phyloP scores from a whole-genome alignment of 2,888 invertebrate genomes.

The Venustoraphidia nigricollis region DNA sequence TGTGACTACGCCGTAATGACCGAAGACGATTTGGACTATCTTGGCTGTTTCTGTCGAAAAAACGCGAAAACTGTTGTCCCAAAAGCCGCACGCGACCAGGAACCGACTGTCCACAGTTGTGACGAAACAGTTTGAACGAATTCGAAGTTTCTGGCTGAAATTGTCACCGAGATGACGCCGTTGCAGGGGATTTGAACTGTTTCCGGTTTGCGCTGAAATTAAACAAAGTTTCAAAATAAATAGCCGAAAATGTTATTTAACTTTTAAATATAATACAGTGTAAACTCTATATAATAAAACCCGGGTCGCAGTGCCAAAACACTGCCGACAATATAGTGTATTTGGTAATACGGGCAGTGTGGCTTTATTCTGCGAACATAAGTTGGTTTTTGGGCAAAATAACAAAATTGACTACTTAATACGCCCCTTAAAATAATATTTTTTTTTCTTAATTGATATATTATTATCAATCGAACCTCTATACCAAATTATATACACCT shows the following conservation, averaged over 20 bases:
- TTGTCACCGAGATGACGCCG: conserved; percentile 92
- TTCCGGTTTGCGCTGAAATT: conserved; percentile 51
- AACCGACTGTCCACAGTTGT: conserved; percentile 96
- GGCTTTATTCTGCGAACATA: too few species aligned
- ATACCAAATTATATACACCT: too few species aligned
- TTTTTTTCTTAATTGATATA: too few species aligned
- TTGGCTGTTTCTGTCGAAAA: conserved; percentile 95
- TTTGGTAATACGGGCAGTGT: too few species aligned
- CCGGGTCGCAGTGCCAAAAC: too few species aligned
- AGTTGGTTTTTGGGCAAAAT: too few species aligned
- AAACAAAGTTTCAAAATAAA: conserved; percentile 3
- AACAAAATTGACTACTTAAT: too few species aligned
- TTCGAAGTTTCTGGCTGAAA: conserved; percentile 91
- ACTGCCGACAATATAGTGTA: too few species aligned
- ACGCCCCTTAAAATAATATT: too few species aligned
- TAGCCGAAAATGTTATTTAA: background rate
- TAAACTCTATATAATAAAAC: too few species aligned
- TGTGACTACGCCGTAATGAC: conserved; percentile 97
- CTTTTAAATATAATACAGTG: too few species aligned
- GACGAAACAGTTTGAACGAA: conserved; percentile 89
- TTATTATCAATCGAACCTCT: too few species aligned
- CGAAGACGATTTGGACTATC: conserved; percentile 96
- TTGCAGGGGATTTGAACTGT: conserved; percentile 55
- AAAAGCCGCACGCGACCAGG: conserved; percentile 95
- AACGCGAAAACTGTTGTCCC: conserved; percentile 98